Percentiles rank a stretch among this genome's conserved stretches.
Conservation (phyloP, 1,140 invertebrate species). For the Bombus pyrosoma region DNA sequence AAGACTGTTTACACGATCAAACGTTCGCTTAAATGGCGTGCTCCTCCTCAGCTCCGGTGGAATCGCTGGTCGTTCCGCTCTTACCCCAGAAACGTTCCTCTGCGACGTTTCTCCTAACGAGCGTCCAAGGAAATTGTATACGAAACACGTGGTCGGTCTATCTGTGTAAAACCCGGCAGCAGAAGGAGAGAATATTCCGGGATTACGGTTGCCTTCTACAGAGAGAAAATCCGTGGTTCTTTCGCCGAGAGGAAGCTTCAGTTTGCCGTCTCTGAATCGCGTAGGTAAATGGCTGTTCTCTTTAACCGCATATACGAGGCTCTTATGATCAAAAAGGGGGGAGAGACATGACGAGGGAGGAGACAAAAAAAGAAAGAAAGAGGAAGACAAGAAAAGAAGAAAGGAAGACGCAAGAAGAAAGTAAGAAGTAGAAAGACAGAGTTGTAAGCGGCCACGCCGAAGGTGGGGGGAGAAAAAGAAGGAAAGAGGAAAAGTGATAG, state of each 20-base stretch:
- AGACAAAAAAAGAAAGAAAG: background rate
- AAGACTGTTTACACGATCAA: constrained; percentile 26
- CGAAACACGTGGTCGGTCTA: background rate
- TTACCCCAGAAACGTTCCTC: constrained; percentile 1
- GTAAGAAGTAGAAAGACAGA: background rate
- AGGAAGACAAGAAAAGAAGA: constrained; percentile 38
- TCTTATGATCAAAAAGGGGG: background rate
- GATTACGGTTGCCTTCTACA: constrained; percentile 10
- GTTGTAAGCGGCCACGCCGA: background rate
- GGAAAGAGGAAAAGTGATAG: background rate
- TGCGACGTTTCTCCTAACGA: background rate
- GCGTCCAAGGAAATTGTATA: constrained; percentile 29
- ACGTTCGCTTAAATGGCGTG: constrained; percentile 13
- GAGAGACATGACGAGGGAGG: constrained; percentile 33
- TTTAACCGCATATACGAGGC: constrained; percentile 35
- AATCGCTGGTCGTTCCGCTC: background rate
- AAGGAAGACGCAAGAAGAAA: constrained; percentile 6
- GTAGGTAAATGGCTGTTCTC: constrained; percentile 64
- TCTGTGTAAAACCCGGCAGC: background rate
- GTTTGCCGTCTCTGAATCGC: constrained; percentile 57
- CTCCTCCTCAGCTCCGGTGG: background rate
- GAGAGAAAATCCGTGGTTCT: constrained; percentile 22
- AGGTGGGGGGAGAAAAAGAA: no score
- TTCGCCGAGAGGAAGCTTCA: constrained; percentile 23
- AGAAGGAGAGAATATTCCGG: constrained; percentile 16